Evolutionary conservation across 2,888 invertebrate species (phyloP), one percentile per base, ranked within the genome.

Genomic region (Stenurella melanura): DNA sequence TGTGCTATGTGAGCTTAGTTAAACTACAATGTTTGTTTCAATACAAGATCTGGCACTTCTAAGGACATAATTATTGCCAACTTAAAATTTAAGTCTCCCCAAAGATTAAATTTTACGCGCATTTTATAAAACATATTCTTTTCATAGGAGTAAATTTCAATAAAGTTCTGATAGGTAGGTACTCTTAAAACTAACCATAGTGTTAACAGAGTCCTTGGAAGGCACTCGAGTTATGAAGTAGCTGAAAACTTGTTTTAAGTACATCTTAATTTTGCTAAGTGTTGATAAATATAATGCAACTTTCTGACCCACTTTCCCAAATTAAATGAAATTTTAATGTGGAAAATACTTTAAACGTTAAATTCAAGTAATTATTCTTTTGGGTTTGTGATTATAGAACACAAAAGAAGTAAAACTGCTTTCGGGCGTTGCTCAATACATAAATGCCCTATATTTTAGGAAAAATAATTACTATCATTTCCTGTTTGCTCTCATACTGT

Each of bases 121-220:
- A 64, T 64, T 64, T 64, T 64, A 26, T 42, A 64, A 64, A 64
- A 64, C 42, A 38, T 38, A 38, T 38, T 30, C 64, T 17, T 34
- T 42, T 19, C 38, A 19, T 12, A 42, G 42, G 38, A 42, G 42
- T 64, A 64, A 19, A 42, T 64, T 34, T 38, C 38, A 64, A 64
- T 64, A 64, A 64, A 64, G 64, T 64, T 64, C 42, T 42, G 64
- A 64, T 64, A 42, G 7, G n/a, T n/a, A n/a, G 64, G 64, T 64
- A 18, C 64, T 42, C 19, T 64, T 21, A 61, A 30, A 61, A 30
- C 61, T 61, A 50, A 50, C 50, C 50, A 50, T 50, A 50, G 50
- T 50, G 50, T 50, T 50, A 50, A 50, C 50, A 50, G n/a, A 50
- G 50, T 50, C 50, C n/a, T 50, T 50, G n/a, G 15, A 50, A 50